Evolutionary conservation across 2,888 invertebrate genomes (phyloP).

Genomic region (Teleiodes luculella): DNA sequence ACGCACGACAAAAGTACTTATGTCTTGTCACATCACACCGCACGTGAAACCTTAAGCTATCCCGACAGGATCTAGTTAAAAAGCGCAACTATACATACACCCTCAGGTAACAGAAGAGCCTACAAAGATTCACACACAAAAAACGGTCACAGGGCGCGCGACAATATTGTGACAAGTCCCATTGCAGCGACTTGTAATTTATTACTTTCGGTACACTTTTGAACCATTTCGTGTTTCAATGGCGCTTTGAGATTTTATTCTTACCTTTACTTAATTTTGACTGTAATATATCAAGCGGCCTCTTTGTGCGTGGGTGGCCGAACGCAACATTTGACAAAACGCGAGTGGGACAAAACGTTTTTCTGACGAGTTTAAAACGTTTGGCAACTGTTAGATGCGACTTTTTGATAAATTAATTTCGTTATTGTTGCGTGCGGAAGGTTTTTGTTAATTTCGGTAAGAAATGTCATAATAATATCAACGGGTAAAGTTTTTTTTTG

Average conservation of each 20-base stretch:
- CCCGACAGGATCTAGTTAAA: no score
- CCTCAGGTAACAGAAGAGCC: not conserved
- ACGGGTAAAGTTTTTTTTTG: not conserved
- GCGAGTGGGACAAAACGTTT: not conserved
- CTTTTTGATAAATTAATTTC: conserved; percentile 10
- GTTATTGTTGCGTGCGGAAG: not conserved
- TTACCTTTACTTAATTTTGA: conserved; percentile 8
- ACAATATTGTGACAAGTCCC: conserved; percentile 3
- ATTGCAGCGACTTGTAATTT: not conserved
- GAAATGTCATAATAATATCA: conserved; percentile 3
- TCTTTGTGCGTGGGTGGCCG: conserved; percentile 10
- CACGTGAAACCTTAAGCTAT: no score
- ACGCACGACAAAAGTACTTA: no score
- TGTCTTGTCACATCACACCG: no score
- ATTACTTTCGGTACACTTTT: conserved; percentile 2
- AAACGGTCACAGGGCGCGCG: not conserved
- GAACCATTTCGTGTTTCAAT: not conserved
- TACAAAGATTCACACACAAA: not conserved
- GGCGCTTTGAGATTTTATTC: not conserved
- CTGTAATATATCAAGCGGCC: conserved; percentile 12
- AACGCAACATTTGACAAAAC: conserved; percentile 9
- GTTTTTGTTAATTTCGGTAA: not conserved
- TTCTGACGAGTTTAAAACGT: not conserved
- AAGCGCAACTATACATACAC: not conserved
- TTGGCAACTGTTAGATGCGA: not conserved